phyloP scores from a whole-genome alignment of 2,797 vertebrate species.

The Champsocephalus esox region DNA sequence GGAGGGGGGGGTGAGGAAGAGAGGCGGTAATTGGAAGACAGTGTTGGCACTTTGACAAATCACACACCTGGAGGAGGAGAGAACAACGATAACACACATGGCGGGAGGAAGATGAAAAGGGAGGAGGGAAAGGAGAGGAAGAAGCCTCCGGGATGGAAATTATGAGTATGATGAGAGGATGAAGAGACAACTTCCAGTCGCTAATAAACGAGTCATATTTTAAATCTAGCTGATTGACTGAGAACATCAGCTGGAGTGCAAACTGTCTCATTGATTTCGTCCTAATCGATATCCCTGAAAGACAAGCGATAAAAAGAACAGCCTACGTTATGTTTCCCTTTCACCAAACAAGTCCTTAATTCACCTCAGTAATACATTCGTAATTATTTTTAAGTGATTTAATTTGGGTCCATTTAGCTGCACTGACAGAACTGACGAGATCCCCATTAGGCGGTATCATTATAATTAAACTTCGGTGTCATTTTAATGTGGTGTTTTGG shows the following conservation, averaged over 20 bases:
- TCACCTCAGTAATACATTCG: constrained; percentile 54
- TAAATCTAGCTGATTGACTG: constrained; percentile 54
- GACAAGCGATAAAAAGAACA: constrained; percentile 32
- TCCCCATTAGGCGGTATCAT: constrained; percentile 53
- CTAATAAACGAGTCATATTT: constrained; percentile 49
- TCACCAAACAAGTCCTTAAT: constrained; percentile 53
- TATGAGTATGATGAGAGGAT: constrained; percentile 23
- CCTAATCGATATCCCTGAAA: constrained; percentile 62
- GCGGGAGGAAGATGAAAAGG: neutral
- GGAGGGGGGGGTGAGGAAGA: neutral
- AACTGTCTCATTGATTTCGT: constrained; percentile 59
- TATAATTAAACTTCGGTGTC: constrained; percentile 64
- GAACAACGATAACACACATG: neutral
- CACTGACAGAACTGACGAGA: constrained; percentile 56
- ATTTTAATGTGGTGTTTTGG: constrained; percentile 62
- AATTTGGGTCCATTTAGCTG: constrained; percentile 56
- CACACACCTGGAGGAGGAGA: constrained; percentile 22
- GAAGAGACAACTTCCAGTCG: constrained; percentile 21
- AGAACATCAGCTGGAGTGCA: constrained; percentile 40
- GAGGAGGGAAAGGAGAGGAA: neutral
- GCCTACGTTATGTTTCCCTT: neutral
- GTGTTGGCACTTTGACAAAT: constrained; percentile 38
- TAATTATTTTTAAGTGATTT: constrained; percentile 63
- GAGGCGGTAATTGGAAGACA: constrained; percentile 32
- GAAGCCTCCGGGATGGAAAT: neutral